Conservation (phyloP, 2,797 vertebrate species). For the Gobio occitaniae region DNA sequence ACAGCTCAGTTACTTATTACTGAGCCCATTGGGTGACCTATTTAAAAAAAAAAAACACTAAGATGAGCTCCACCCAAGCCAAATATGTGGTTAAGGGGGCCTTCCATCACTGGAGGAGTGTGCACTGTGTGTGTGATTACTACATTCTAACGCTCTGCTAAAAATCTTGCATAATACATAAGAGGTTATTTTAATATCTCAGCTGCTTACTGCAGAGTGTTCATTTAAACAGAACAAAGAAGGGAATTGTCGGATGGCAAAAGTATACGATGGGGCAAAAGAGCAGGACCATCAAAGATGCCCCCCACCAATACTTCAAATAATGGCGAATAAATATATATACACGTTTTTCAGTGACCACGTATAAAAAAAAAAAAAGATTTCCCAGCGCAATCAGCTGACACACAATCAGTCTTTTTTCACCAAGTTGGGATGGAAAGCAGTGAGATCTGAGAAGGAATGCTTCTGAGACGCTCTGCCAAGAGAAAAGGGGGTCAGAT, state of each 20-base stretch:
- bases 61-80: constrained; percentile 39
- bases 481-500: constrained; percentile 39
- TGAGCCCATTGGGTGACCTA: constrained; percentile 23
- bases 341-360: not conserved
- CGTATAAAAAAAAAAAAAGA: not conserved
- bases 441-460: constrained; percentile 38
- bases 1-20: constrained; percentile 34
- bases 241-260: not conserved
- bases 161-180: constrained; percentile 8
- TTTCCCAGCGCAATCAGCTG: not conserved
- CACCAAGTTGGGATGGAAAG: constrained; percentile 10
- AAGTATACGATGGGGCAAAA: not conserved
- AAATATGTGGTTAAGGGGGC: constrained; percentile 29
- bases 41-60: constrained; percentile 14
- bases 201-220: not conserved
- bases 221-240: not conserved
- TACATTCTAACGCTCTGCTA: not conserved
- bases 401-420: constrained; percentile 18
- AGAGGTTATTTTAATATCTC: constrained; percentile 23
- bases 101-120: not conserved
- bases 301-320: not conserved
- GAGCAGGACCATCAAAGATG: not conserved
- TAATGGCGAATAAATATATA: not conserved
- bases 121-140: constrained; percentile 22
- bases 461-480: constrained; percentile 41